A percentile compares a stretch with the other conserved stretches of the same genome.
Conservation (phyloP, 2,888 invertebrate species). For the Megastigmus dorsalis region DNA sequence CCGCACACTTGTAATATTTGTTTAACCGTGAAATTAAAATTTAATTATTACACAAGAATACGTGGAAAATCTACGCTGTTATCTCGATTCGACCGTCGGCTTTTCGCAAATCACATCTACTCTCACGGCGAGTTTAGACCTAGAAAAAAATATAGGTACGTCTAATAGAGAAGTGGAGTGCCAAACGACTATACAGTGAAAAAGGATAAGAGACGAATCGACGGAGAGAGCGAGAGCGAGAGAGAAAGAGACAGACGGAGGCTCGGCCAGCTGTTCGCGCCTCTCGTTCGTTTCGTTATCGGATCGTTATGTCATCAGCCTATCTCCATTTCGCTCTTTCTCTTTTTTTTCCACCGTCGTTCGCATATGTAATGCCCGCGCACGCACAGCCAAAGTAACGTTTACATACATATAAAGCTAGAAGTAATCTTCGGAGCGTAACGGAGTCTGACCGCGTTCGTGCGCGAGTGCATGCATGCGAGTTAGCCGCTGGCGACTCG, state of each 20-base stretch:
- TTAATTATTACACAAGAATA: no score
- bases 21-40: no score
- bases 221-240: neutral
- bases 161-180: no score
- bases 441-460: conserved; percentile 27
- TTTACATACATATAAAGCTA: conserved; percentile 23
- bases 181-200: no score
- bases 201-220: no score
- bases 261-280: conserved; percentile 37
- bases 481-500: neutral
- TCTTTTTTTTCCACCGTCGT: neutral
- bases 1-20: no score
- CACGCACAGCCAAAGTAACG: conserved; percentile 3
- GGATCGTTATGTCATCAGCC: conserved; percentile 49
- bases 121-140: no score
- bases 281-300: conserved; percentile 41
- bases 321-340: conserved; percentile 39
- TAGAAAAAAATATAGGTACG: no score
- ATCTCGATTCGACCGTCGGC: no score
- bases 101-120: no score
- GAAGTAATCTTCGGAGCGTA: conserved; percentile 39
- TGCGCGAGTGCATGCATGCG: conserved; percentile 15
- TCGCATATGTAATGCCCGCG: neutral
- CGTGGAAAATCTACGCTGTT: no score
- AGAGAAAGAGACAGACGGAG: neutral